Percentiles rank a stretch among this genome's conserved stretches.
Evolutionary conservation across 2,113 vertebrate genomes (phyloP).

Genomic region (Actinemys pallida): DNA sequence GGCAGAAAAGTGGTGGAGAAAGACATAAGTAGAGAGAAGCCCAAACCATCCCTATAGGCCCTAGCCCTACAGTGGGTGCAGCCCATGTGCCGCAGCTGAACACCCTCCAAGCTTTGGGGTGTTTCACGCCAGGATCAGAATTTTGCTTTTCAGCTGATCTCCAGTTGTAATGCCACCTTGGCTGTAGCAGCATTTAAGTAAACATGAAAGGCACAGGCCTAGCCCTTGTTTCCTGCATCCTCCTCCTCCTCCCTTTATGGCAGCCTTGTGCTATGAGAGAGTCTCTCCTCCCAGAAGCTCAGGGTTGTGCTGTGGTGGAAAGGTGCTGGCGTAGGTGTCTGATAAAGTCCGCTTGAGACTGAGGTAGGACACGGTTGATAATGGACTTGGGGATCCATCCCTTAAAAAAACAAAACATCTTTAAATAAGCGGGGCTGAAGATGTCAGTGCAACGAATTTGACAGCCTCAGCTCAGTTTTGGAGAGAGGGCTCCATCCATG

Average conservation of each 20-base stretch:
- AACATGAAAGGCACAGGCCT: neutral
- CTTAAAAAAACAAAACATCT: conserved; percentile 56
- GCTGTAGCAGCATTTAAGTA: neutral
- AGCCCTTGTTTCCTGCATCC: neutral
- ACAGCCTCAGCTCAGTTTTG: neutral
- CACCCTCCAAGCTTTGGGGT: neutral
- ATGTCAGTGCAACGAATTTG: neutral
- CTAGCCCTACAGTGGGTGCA: neutral
- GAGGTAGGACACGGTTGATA: conserved; percentile 78
- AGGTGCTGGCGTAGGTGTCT: conserved; percentile 77
- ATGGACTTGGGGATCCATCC: conserved; percentile 85
- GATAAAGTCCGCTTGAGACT: conserved; percentile 82
- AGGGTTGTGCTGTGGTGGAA: neutral
- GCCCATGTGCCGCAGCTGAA: neutral
- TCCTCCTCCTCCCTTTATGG: neutral
- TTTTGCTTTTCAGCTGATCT: neutral
- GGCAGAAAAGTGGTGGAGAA: neutral
- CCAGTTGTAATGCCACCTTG: neutral
- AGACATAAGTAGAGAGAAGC: neutral
- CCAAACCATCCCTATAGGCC: neutral
- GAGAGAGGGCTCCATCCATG: neutral
- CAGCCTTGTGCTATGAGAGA: rapidly evolving
- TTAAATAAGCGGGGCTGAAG: neutral
- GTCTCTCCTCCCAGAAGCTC: neutral
- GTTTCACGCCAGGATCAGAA: neutral